Evolutionary conservation across 2,888 invertebrate species (phyloP), one percentile per base, ranked within the genome.

Genomic region (Oconnorella tubifera): DNA sequence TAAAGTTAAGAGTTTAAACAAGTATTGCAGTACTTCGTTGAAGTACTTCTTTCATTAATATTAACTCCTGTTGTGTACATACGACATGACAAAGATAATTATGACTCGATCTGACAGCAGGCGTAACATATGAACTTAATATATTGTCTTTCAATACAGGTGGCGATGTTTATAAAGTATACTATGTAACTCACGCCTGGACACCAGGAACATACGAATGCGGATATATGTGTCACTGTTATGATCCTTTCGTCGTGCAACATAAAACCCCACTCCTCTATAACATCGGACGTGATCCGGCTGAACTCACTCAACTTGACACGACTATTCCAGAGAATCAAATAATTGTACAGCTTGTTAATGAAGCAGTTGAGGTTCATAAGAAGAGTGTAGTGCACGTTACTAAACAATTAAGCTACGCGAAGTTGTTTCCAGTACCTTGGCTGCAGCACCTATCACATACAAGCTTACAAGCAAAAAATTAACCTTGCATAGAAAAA

Each of bases 221-320:
- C 66, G 55, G 56, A 33, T 76, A 65, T 62, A 23, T 72, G 33
- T 81, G 79, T 63, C 69, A 66, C 33, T 82, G 82, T 66, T 67
- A 65, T 53, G 69, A 69, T 10, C 75, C 78, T 4, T 48, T 68
- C 33, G 72, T 79, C 10, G 72, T 70, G 25, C 70, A 70, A n/a
- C 80, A 83, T 58, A 73, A 81, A 56, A 81, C 81, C 1, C 84
- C 84, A 19, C 71, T 80, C n/a, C 70, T 85, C 14, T 84, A 78
- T 68, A 82, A 85, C 63, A 72, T 85, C 59, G 76, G 76, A 25
- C 69, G 72, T 48, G 84, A 85, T 73, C 83, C 83, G 0, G 77
- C 76, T 25, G 84, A 85, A 72, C 72, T 71, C 25, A 76, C 75
- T 56, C 79, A 80, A n/a, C 71, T 83, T 2, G 53, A 53, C 28